phyloP scores from a whole-genome alignment of 2,797 vertebrate genomes.

The Dermochelys coriacea region DNA sequence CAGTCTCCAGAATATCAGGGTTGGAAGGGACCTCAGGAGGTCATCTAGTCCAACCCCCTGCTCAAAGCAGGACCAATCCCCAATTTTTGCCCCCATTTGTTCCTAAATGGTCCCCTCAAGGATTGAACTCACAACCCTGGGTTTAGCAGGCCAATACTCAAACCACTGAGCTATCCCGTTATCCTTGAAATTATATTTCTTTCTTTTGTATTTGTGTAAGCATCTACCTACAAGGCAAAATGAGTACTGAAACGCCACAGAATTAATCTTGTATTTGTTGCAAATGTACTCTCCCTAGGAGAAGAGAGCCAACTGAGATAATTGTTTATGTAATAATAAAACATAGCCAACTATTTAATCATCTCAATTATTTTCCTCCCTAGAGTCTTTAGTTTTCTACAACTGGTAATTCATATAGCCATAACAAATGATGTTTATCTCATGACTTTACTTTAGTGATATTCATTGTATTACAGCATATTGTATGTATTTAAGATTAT shows the following conservation, averaged over 20 bases:
- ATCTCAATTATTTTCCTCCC: neutral
- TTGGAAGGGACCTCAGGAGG: too few species aligned
- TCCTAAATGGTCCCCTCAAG: too few species aligned
- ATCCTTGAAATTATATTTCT: neutral
- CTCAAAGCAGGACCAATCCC: too few species aligned
- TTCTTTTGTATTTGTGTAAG: neutral
- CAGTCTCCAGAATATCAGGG: too few species aligned
- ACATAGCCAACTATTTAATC: neutral
- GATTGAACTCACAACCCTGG: too few species aligned
- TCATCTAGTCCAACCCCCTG: too few species aligned
- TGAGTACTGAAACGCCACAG: neutral
- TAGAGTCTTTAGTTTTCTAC: neutral
- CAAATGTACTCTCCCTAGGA: neutral
- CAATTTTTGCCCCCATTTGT: too few species aligned
- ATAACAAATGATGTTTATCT: neutral
- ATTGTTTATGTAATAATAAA: neutral
- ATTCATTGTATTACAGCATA: neutral
- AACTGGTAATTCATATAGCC: neutral
- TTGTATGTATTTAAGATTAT: neutral
- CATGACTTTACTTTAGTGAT: neutral
- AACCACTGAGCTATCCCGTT: too few species aligned
- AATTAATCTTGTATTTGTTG: neutral
- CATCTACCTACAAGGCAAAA: neutral
- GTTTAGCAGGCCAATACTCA: too few species aligned
- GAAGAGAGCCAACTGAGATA: neutral